Base-by-base conservation (phyloP, 2,797 vertebrate genomes). In the Pelobates cultripes region DNA sequence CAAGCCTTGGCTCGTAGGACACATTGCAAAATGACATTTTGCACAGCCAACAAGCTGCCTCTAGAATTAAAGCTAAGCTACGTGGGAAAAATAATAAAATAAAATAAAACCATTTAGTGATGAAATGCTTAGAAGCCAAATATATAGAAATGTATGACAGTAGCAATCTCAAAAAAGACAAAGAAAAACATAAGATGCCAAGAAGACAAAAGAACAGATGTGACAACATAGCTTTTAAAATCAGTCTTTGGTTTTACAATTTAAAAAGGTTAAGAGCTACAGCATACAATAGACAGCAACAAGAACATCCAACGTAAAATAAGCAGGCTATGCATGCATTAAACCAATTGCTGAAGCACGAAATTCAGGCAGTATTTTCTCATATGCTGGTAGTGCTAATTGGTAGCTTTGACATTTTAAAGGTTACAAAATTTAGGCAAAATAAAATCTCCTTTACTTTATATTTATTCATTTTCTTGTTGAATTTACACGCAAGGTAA, bases 381-480 rank as follows among this genome's bases (percentile, higher is more conserved):
- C 44, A n/a, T 51, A 71, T 28, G 8, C 14, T 51, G n/a, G 44
- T 51, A 47, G 10, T 47, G 70, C 70, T 71, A 71, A 71, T 55
- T 73, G 28, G 71, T 55, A 41, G 40, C 43, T 51, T 14, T 73
- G 51, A 55, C 51, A 73, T 73, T 55, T 73, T 42, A 55, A 41
- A 55, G 7, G 15, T 71, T 15, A 51, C 44, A 47, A 14, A 51
- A n/a, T 71, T 71, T 17, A 51, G 42, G 15, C 41, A 42, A 42
- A 8, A 51, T 51, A 57, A 57, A 57, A 57, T 10, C 47, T 51
- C 14, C 55, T 57, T 57, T 15, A 57, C 55, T 51, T 51, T 3
- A 10, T 51, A 51, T 51, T 10, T 10, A 51, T 51, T 51, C 28
- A 28, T 28, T 51, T 15, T 12, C 55, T 57, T 57, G 14, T 57